These are phyloP conservation scores for Thalassarche chlororhynchos DNA, from an alignment of 2,113 vertebrate genomes.

Conservation along the genomic window DNA sequence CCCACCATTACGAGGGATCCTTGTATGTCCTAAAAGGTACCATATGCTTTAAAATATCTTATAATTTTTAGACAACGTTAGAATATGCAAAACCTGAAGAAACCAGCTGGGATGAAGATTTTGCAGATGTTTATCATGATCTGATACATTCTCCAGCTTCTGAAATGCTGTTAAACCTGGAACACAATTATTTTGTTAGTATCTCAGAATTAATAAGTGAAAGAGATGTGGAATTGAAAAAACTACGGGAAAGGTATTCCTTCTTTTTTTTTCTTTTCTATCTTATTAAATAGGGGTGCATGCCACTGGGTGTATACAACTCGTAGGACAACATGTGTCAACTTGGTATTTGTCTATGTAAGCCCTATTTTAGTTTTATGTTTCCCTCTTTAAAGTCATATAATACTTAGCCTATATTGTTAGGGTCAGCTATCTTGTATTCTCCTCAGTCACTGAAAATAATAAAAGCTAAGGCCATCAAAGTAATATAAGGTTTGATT, in stretches of 20 bases:
- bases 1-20: not conserved
- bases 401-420: not conserved
- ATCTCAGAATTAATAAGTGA: slow-evolving; percentile 97
- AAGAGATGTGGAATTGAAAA: slow-evolving; percentile 96
- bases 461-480: not conserved
- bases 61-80: slow-evolving; percentile 81
- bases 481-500: not conserved
- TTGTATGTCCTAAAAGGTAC: not conserved
- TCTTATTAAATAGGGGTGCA: not conserved
- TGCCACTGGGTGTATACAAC: not conserved
- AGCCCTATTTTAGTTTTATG: not conserved
- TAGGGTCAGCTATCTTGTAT: not conserved
- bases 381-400: not conserved
- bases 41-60: not conserved
- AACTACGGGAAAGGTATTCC: slow-evolving; percentile 90
- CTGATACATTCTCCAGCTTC: slow-evolving; percentile 98
- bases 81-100: slow-evolving; percentile 93
- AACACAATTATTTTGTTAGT: slow-evolving; percentile 97
- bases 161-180: slow-evolving; percentile 94
- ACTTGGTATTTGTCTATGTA: not conserved
- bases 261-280: too few species aligned
- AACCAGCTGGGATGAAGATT: slow-evolving; percentile 96
- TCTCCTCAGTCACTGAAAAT: not conserved
- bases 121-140: slow-evolving; percentile 95
- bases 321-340: accelerated